Evolutionary conservation across 2,797 vertebrate genomes (phyloP).

Genomic region (Sebastiscus albofasciatus): DNA sequence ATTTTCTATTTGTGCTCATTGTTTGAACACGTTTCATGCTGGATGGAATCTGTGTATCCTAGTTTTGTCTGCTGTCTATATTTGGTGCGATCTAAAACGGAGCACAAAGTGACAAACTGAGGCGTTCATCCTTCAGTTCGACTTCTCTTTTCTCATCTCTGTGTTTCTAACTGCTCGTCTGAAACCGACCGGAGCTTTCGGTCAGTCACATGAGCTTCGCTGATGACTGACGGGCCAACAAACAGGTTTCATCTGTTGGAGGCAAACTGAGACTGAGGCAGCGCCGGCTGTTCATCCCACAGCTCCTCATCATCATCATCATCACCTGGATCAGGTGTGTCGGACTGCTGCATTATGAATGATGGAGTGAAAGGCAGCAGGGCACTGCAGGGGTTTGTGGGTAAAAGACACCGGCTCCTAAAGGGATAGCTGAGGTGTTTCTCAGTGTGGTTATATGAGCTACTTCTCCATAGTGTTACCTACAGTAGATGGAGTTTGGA

Average conservation of each 20-base stretch:
- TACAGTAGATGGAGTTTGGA: too few species aligned
- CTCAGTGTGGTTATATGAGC: neutral
- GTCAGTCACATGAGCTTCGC: neutral
- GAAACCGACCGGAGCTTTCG: neutral
- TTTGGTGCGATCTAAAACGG: neutral
- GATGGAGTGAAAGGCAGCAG: conserved; percentile 35
- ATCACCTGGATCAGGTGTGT: conserved; percentile 41
- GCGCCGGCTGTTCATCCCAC: neutral
- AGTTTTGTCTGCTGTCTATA: neutral
- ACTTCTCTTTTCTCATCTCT: neutral
- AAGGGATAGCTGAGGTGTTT: neutral
- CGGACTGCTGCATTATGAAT: conserved; percentile 60
- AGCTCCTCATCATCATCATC: neutral
- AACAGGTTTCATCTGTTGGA: neutral
- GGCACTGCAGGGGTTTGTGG: conserved; percentile 9
- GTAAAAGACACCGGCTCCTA: conserved; percentile 12
- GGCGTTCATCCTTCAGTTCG: neutral
- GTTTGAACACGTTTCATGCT: neutral
- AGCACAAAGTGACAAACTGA: neutral
- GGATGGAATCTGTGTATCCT: too few species aligned
- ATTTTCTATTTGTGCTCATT: neutral
- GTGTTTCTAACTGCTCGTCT: neutral
- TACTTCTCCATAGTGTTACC: too few species aligned
- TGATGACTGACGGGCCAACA: conserved; percentile 1
- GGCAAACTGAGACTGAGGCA: conserved; percentile 19